These are phyloP conservation scores for Taeniopygia guttata DNA, from an alignment of 2,797 vertebrate genomes.

Conservation along the genomic window DNA sequence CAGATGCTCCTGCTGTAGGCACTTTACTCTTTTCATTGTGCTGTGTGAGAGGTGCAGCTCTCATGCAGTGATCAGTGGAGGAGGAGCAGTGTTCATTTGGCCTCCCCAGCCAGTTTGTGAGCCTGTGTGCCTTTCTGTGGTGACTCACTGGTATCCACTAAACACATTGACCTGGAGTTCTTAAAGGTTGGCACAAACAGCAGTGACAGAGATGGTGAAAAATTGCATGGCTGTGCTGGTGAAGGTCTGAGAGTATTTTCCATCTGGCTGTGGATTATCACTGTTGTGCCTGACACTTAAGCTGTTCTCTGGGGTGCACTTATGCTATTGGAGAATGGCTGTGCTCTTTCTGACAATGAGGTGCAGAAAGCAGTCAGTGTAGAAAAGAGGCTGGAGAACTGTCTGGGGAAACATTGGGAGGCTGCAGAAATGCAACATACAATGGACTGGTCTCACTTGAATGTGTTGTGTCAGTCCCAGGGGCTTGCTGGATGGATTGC, in stretches of 20 bases:
- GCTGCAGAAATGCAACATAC: not conserved
- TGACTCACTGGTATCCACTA: not conserved
- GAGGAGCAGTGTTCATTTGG: not conserved
- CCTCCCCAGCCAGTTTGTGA: not conserved
- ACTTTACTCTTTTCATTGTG: not conserved
- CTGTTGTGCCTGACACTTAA: not conserved
- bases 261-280: constrained; percentile 22
- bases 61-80: not conserved
- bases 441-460: not conserved
- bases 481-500: not conserved
- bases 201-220: not conserved
- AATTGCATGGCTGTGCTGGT: not conserved
- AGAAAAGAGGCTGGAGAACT: not conserved
- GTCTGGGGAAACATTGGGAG: not conserved
- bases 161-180: not conserved
- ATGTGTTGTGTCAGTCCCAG: not conserved
- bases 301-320: not conserved
- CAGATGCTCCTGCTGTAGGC: not conserved
- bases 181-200: not conserved
- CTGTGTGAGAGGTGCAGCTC: not conserved
- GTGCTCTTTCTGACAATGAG: not conserved
- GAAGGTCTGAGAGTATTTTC: not conserved
- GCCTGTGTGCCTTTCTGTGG: not conserved
- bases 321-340: not conserved
- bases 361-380: not conserved